Base-by-base conservation (phyloP, 2,888 invertebrate genomes). In the Melanargia galathea region DNA sequence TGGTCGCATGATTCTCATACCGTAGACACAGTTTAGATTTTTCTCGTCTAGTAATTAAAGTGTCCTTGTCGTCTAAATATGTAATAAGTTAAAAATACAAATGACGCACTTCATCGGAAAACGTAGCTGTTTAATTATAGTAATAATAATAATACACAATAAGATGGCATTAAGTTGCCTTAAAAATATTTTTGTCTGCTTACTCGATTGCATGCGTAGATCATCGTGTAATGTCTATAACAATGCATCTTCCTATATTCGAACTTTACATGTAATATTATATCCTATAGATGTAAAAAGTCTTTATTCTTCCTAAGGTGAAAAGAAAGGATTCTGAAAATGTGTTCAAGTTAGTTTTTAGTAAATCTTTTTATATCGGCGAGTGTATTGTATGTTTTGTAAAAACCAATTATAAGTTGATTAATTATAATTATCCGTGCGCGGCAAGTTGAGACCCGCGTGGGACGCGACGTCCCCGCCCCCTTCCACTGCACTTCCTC, bases 261-360 rank as follows among this genome's bases (percentile, higher is more conserved):
- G 2, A 35, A 3, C 13, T 13, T 35, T 35, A 11, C 4, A 4
- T 38, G 3, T 38, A 38, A n/a, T 13, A n/a, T 3, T 38, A 13
- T 38, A 38, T n/a, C 7, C 6, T 38, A 38, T 38, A 43, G 8
- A 7, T 18, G 43, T 43, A 16, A 22, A 24, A 48, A 24, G 13
- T 2, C 6, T n/a, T 24, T 7, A 22, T 13, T 48, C 6, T 24
- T 22, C 13, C 13, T 24, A 48, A 24, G 3, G 24, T 48, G 11
- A 11, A 24, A 48, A 48, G 5, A n/a, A 48, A 48, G 46, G 22
- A 6, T 46, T 24, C 6, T 5, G 24, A 48, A 48, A 56, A 60
- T 61, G 56, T 64, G 61, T 61, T 64, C 56, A 11, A 51, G 43
- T 56, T 64, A 64, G 60, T 64, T 64, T n/a, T 24, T 51, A 64